Evolutionary conservation across 92 coral and sea anemone genomes (phyloP).

Genomic region (Pocillopora grandis): DNA sequence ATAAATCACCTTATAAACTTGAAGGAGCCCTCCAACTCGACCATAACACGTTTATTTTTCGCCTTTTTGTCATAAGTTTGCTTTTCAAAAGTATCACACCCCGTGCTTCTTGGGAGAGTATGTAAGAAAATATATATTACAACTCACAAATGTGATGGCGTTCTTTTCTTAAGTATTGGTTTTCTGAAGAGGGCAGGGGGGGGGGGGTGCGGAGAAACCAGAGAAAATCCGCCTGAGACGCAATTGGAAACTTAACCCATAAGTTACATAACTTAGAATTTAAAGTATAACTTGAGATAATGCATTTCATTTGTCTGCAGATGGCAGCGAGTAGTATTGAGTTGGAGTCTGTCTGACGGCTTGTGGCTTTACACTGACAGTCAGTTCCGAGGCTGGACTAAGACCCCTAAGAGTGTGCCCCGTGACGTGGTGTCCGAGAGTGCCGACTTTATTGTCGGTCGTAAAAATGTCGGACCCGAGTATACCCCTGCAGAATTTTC

Average conservation of each 20-base stretch:
- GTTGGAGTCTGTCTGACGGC: slow-evolving; percentile 96
- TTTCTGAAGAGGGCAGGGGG: too few species aligned
- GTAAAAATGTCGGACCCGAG: slow-evolving; percentile 78
- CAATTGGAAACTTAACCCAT: background rate
- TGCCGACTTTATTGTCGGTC: slow-evolving; percentile 85
- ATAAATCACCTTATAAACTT: too few species aligned
- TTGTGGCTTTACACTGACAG: slow-evolving; percentile 92
- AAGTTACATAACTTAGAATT: background rate
- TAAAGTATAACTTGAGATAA: background rate
- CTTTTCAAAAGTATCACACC: too few species aligned
- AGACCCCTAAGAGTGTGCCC: slow-evolving; percentile 92
- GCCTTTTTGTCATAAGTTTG: too few species aligned
- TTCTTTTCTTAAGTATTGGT: too few species aligned
- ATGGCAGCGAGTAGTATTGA: slow-evolving; percentile 97
- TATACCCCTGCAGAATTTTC: slow-evolving; percentile 89
- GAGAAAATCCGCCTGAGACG: too few species aligned
- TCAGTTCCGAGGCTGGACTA: slow-evolving; percentile 93
- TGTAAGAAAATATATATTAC: too few species aligned
- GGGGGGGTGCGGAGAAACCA: too few species aligned
- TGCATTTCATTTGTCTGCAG: slow-evolving; percentile 35
- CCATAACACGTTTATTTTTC: too few species aligned
- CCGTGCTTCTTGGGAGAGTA: too few species aligned
- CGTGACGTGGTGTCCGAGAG: slow-evolving; percentile 74
- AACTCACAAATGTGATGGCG: too few species aligned
- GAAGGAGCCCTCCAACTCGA: too few species aligned